phyloP scores from a whole-genome alignment of 2,113 vertebrate species.

The Cygnus buccinator region DNA sequence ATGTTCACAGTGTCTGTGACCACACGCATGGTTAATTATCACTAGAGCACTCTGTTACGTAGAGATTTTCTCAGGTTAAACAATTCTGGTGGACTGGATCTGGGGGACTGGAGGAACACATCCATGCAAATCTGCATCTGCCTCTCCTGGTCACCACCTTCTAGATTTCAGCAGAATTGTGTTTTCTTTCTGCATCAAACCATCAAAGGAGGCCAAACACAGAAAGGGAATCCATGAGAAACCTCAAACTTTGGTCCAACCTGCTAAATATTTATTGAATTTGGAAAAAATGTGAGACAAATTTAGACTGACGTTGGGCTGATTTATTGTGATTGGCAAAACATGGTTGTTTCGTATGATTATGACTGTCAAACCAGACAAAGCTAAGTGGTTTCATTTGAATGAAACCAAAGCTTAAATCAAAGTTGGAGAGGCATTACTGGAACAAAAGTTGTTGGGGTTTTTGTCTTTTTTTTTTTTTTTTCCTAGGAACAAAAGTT shows the following conservation, averaged over 20 bases:
- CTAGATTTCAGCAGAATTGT: neutral
- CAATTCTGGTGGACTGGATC: neutral
- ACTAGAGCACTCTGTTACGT: neutral
- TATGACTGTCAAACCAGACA: slow-evolving; percentile 52
- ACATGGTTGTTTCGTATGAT: neutral
- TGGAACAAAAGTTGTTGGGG: slow-evolving; percentile 6
- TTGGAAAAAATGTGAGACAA: slow-evolving; percentile 59
- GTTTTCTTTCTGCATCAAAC: slow-evolving; percentile 12
- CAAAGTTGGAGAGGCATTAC: slow-evolving; percentile 32
- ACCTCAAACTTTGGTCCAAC: slow-evolving; percentile 41
- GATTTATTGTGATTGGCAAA: slow-evolving; percentile 66
- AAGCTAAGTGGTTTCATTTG: slow-evolving; percentile 37
- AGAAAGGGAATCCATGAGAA: slow-evolving; percentile 36
- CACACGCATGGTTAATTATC: neutral
- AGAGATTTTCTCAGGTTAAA: neutral
- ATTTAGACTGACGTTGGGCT: slow-evolving; percentile 29
- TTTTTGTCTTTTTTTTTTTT: neutral
- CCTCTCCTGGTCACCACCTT: neutral
- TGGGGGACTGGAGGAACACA: neutral
- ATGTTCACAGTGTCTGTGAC: neutral
- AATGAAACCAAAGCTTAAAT: slow-evolving; percentile 59
- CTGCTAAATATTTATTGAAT: slow-evolving; percentile 64
- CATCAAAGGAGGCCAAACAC: neutral
- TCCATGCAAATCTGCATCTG: neutral
- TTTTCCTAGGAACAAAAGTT: neutral